Base-by-base conservation (phyloP, 2,888 invertebrate genomes). In the Microctonus hyperodae region DNA sequence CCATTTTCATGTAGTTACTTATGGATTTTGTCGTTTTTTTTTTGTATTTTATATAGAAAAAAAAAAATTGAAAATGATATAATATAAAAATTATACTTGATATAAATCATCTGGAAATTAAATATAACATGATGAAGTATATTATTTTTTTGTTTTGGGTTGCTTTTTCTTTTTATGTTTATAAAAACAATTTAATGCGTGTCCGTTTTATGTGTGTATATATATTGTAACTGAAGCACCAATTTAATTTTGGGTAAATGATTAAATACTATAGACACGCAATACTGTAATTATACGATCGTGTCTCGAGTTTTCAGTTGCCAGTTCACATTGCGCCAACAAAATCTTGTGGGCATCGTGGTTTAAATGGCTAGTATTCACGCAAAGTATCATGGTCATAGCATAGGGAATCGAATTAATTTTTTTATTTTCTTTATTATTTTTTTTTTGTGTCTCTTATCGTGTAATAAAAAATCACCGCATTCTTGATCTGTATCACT, bases 191-290 rank as follows among this genome's bases (percentile, higher is more conserved):
- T 55, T 28, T 55, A 20, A 28, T 55, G 23, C 35, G 35, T 31
- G 31, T n/a, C n/a, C n/a, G n/a, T n/a, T n/a, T n/a, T n/a, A n/a
- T 62, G 61, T 51, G 51, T 31, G 31, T n/a, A n/a, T 53, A 37
- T 37, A 31, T 28, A 6, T 11, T 51, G 25, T 62, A 37, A 51
- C 23, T 62, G 53, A 22, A 35, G 35, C 35, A 53, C 28, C 37
- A 37, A 64, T 64, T 64, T 35, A 64, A 64, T 28, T 53, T 64
- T 23, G 65, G 60, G 69, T 62, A 68, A 65, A 68, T 72, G 70
- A 72, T 70, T 70, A 72, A 72, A 72, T 65, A 25, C 51, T 22
- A 37, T 1, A n/a, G 53, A 40, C 63, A 64, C 63, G 56, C 55
- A 64, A 64, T 56, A 37, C 33, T 50, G 50, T 61, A 53, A 40